Percentiles rank a stretch among this genome's conserved stretches.
These are phyloP conservation scores for Ranitomeya imitator DNA, from an alignment of 2,113 vertebrate species.

Conservation along the genomic window DNA sequence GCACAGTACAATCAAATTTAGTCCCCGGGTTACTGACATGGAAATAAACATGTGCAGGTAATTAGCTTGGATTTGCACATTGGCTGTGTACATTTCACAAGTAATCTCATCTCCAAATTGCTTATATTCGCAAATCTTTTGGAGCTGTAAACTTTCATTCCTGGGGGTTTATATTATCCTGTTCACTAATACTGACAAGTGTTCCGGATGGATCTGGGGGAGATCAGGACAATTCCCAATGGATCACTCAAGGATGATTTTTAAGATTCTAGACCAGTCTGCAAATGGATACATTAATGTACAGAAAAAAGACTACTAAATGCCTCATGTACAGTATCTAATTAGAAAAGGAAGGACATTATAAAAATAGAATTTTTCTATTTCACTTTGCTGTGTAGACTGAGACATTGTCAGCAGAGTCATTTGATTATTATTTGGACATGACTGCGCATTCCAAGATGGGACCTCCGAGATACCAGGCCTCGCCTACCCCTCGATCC, in stretches of 20 bases:
- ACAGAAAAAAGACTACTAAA: no score
- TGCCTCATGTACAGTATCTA: no score
- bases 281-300: background rate
- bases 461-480: no score
- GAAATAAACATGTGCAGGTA: constrained; percentile 41
- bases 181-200: background rate
- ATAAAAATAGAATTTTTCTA: no score
- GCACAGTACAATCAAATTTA: background rate
- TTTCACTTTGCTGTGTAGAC: no score
- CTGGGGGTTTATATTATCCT: background rate
- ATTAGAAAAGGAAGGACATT: no score
- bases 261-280: background rate
- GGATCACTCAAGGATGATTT: background rate
- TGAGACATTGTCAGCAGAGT: no score
- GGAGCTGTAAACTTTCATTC: background rate
- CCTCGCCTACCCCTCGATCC: no score
- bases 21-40: constrained; percentile 24
- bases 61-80: constrained; percentile 18
- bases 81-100: constrained; percentile 4
- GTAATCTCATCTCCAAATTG: constrained; percentile 41
- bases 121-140: constrained; percentile 13
- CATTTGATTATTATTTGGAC: no score
- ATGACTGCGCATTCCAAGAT: no score
- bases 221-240: background rate
- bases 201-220: background rate